Percentiles rank a stretch among this genome's conserved stretches.
Conservation (phyloP, 2,113 vertebrate genomes). For the Spermophilus dauricus region DNA sequence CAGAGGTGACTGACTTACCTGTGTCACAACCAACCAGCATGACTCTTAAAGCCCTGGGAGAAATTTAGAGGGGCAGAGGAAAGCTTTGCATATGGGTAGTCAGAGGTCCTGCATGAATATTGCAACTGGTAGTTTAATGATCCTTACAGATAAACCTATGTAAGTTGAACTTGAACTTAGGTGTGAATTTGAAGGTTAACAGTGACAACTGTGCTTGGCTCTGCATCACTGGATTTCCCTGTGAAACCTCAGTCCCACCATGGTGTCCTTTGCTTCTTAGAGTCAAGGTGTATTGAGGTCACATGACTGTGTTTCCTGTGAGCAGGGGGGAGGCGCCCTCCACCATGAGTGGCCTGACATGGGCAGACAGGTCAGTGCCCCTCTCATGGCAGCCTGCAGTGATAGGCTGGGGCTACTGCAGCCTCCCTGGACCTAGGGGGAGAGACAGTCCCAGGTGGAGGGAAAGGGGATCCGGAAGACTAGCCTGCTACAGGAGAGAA, state of each 20-base stretch:
- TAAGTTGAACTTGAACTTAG: no score
- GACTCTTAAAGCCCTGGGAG: not conserved
- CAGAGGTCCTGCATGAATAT: not conserved
- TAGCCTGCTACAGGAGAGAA: rapidly evolving
- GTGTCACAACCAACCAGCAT: not conserved
- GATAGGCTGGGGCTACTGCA: rapidly evolving
- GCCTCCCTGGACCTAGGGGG: not conserved
- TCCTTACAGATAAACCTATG: not conserved
- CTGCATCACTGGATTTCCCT: not conserved
- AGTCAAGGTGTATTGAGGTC: not conserved
- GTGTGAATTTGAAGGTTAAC: not conserved
- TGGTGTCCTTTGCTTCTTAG: rapidly evolving
- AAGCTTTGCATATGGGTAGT: not conserved
- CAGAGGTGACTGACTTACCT: not conserved
- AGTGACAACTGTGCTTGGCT: not conserved
- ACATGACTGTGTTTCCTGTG: not conserved
- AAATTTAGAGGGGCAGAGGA: not conserved
- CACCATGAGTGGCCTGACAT: rapidly evolving
- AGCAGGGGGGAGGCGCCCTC: not conserved
- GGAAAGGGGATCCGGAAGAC: no score
- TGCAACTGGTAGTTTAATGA: not conserved
- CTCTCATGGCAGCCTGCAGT: not conserved
- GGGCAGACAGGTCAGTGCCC: not conserved
- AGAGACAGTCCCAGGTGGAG: not conserved
- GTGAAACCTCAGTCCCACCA: not conserved